phyloP scores from a whole-genome alignment of 2,797 vertebrate species.

The Cuculus canorus region DNA sequence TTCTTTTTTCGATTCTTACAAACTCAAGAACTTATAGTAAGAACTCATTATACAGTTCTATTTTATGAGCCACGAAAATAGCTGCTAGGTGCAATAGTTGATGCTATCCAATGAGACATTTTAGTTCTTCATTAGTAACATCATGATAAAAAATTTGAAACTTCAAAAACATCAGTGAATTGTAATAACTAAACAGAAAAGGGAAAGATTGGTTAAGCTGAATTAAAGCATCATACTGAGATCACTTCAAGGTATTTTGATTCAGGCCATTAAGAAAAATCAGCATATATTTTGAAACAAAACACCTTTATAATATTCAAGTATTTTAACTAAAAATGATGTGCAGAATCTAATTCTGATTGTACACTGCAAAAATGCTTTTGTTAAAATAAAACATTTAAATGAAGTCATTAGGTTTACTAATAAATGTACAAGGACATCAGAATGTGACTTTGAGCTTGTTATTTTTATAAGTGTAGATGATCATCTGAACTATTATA shows the following conservation, averaged over 20 bases:
- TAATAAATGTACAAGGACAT: not conserved
- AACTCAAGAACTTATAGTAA: not conserved
- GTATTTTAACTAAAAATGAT: not conserved
- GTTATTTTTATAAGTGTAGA: not conserved
- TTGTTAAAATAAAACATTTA: not conserved
- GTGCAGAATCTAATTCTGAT: not conserved
- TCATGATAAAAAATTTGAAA: not conserved
- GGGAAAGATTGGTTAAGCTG: not conserved
- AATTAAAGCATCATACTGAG: not conserved
- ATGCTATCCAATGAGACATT: not conserved
- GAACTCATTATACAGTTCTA: not conserved
- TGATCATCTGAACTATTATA: not conserved
- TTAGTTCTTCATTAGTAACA: not conserved
- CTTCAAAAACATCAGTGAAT: not conserved
- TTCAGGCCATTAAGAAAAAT: not conserved
- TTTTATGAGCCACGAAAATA: constrained; percentile 12
- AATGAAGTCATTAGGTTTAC: not conserved
- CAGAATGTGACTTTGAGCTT: not conserved
- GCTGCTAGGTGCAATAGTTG: not conserved
- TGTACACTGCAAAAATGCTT: not conserved
- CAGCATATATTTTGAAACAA: not conserved
- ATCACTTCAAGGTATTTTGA: not conserved
- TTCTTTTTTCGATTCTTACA: not conserved
- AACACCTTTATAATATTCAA: not conserved
- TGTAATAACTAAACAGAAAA: not conserved